Evolutionary conservation across 2,113 vertebrate species (phyloP).

Genomic region (Sinocyclocheilus anophthalmus): DNA sequence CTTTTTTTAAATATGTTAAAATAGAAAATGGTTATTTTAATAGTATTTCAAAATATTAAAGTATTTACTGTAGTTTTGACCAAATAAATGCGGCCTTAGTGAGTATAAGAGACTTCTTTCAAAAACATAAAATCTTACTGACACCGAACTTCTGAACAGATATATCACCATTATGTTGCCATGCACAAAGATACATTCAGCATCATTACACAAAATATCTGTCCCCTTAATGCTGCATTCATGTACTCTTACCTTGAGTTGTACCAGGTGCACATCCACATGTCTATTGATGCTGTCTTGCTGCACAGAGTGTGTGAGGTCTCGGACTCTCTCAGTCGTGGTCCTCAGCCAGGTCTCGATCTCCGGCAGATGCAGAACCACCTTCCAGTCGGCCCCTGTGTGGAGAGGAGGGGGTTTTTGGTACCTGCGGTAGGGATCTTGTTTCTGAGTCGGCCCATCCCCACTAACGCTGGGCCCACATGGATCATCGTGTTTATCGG

Average conservation of each 20-base stretch:
- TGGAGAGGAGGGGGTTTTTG: slow-evolving; percentile 92
- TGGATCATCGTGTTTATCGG: slow-evolving; percentile 62
- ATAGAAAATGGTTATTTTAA: too few species aligned
- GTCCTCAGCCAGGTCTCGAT: slow-evolving; percentile 94
- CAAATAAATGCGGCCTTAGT: too few species aligned
- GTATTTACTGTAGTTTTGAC: too few species aligned
- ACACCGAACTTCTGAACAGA: too few species aligned
- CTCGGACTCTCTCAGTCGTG: slow-evolving; percentile 87
- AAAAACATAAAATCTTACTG: too few species aligned
- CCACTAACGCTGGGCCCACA: slow-evolving; percentile 64
- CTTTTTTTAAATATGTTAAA: too few species aligned
- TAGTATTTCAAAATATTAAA: too few species aligned
- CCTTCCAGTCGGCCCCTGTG: slow-evolving; percentile 95
- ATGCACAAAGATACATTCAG: too few species aligned
- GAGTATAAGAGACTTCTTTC: too few species aligned
- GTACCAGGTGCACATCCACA: slow-evolving; percentile 93
- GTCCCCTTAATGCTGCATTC: not conserved
- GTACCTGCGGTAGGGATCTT: slow-evolving; percentile 76
- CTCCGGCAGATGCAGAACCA: slow-evolving; percentile 94
- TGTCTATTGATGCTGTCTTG: slow-evolving; percentile 88
- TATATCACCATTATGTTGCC: too few species aligned
- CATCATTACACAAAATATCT: too few species aligned
- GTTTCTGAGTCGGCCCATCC: slow-evolving; percentile 67
- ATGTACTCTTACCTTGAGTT: slow-evolving; percentile 87
- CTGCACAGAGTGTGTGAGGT: slow-evolving; percentile 90